Conservation (phyloP, 2,797 vertebrate genomes). For the Sylvia borin region DNA sequence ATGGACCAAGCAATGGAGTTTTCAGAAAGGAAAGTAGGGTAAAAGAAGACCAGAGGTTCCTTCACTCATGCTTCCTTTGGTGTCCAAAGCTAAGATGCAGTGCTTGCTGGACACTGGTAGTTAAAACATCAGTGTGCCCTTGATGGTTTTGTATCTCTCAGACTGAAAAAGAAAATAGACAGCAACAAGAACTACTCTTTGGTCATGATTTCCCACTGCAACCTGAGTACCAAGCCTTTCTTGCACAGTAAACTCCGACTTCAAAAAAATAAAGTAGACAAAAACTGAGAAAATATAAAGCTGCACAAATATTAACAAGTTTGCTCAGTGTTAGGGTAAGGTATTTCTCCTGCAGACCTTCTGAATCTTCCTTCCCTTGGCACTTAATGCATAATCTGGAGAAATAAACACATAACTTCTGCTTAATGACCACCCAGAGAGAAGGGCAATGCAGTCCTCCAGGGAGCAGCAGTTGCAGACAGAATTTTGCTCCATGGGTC, state of each 20-base stretch:
- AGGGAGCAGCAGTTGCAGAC: fast-evolving
- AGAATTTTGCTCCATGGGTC: not conserved
- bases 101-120: not conserved
- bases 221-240: not conserved
- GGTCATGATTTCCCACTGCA: not conserved
- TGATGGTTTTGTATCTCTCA: not conserved
- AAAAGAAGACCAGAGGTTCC: not conserved
- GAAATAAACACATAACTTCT: not conserved
- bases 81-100: not conserved
- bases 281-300: not conserved
- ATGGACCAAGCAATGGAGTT: not conserved
- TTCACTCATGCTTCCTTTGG: not conserved
- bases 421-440: not conserved
- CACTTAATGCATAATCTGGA: not conserved
- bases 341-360: not conserved
- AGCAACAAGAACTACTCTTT: not conserved
- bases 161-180: not conserved
- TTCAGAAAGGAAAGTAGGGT: not conserved
- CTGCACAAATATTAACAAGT: not conserved
- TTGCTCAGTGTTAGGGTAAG: not conserved
- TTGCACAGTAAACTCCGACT: not conserved
- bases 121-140: not conserved
- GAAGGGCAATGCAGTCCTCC: not conserved
- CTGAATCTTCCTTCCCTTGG: not conserved
- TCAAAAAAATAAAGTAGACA: not conserved